Evolutionary conservation across 1,140 invertebrate species (phyloP).

Genomic region (Trinorchestia longiramus): DNA sequence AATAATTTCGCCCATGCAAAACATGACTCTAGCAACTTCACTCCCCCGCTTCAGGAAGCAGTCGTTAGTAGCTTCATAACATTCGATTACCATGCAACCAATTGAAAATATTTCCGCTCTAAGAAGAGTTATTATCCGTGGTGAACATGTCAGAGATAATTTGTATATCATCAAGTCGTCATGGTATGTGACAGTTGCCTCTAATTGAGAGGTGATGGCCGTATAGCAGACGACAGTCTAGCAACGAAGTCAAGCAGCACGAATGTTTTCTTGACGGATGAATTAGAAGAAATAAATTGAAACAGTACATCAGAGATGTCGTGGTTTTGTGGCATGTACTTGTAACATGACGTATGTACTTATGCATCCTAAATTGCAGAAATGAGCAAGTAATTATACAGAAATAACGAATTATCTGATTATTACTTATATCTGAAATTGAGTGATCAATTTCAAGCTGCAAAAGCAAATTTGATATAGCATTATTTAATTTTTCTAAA

Average conservation of each 20-base stretch:
- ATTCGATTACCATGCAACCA: not conserved
- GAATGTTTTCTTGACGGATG: not conserved
- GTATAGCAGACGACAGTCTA: not conserved
- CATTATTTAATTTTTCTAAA: too few relatives aligned
- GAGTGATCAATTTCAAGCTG: too few relatives aligned
- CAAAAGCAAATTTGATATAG: too few relatives aligned
- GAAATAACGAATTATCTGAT: too few relatives aligned
- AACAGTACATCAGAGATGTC: not conserved
- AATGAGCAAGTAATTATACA: too few relatives aligned
- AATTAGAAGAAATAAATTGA: not conserved
- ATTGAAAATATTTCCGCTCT: constrained; percentile 10
- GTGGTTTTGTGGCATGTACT: too few relatives aligned
- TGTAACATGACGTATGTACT: too few relatives aligned
- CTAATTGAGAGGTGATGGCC: not conserved
- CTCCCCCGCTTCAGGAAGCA: not conserved
- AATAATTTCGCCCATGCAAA: not conserved
- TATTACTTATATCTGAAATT: too few relatives aligned
- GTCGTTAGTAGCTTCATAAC: not conserved
- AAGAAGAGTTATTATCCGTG: not conserved
- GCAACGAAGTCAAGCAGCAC: not conserved
- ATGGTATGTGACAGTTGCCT: not conserved
- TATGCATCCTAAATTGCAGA: too few relatives aligned
- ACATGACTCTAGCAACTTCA: not conserved
- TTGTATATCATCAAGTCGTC: not conserved
- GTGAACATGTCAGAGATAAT: constrained; percentile 8